Base-by-base conservation (phyloP, 2,888 invertebrate species). In the Diabrotica balteata region DNA sequence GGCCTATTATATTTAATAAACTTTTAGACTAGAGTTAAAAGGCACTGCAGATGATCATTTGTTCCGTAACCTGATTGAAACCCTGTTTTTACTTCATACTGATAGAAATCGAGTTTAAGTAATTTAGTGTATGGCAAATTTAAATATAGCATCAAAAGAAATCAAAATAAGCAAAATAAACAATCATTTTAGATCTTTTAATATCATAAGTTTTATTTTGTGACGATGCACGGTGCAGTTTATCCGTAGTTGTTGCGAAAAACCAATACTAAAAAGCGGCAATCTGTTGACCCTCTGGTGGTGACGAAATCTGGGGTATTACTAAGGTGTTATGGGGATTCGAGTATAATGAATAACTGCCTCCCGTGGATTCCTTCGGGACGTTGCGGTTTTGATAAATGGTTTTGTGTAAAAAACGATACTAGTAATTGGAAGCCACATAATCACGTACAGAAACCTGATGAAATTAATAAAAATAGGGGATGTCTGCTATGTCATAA, bases 291-390 rank as follows among this genome's bases (percentile, higher is more conserved):
- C 69, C 59, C 59, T 65, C 68, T 63, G 53, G 59, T 69, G 61
- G 68, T 67, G 67, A 68, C 61, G 63, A 62, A 63, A 66, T 59
- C 66, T 49, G 8, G 49, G 67, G 67, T 67, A 67, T 71, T 70
- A 68, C 49, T 49, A 58, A 61, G 64, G 71, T 59, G 64, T 69
- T 73, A 63, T 59, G 68, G 71, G 73, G 73, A 73, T 74, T 72
- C 67, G 59, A 58, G 63, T 74, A 72, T 70, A 75, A 73, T 73
- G 75, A 73, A 73, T 73, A 72, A 72, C 63, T 59, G 72, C 61
- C 67, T 63, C 50, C 22, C 60, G 66, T 66, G 63, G 61, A 54
- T 63, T 66, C 61, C 64, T 64, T 17, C 8, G 64, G 57, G 64
- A 64, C 64, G 9, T 52, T n/a, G 58, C 11, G 51, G 58, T 51